Base-by-base conservation (phyloP, 1,140 invertebrate genomes). In the Riptortus pedestris region DNA sequence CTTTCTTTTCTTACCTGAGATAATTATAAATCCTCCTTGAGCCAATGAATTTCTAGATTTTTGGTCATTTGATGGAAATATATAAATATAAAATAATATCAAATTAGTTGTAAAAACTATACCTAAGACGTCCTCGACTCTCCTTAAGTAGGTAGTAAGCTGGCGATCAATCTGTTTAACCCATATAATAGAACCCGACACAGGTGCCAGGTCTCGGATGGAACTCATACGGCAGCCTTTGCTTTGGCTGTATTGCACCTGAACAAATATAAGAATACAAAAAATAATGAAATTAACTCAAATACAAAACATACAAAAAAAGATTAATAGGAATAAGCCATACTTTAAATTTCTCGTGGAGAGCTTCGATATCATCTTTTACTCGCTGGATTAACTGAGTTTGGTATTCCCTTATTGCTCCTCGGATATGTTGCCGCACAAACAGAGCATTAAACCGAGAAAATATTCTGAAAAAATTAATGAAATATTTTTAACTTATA, bases 401-500 rank as follows among this genome's bases (percentile, higher is more conserved):
- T 78, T 99, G 97, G 76, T 99, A 99, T 79, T 99, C 96, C 38
- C 96, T 79, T 68, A 99, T 99, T 27, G 97, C 96, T 20, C 96
- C 96, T 65, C 94, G 83, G 72, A 99, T 99, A 75, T 99, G 96
- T 5, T 96, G 96, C 16, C 97, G 83, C 4, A 99, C 94, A 79
- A 99, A 99, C 16, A 99, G 78, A 0, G 95, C 96, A 78, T 99
- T 99, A 78, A 98, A 99, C 18, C 96, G 83, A 9, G 92, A 94
- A 78, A 97, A 98, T 71, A 98, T 98, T 33, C 93, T 80, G 47
- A 22, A 60, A 63, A 77, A 98, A 98, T 95, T 98, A 98, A 78
- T 98, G 95, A 76, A 98, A 97, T n/a, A 96, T 95, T 78, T 96
- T 97, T 75, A 95, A 96, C 0, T 96, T 94, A n/a, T n/a, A 2